Conservation (phyloP, 2,113 vertebrate genomes). For the Sphaerodactylus townsendi region DNA sequence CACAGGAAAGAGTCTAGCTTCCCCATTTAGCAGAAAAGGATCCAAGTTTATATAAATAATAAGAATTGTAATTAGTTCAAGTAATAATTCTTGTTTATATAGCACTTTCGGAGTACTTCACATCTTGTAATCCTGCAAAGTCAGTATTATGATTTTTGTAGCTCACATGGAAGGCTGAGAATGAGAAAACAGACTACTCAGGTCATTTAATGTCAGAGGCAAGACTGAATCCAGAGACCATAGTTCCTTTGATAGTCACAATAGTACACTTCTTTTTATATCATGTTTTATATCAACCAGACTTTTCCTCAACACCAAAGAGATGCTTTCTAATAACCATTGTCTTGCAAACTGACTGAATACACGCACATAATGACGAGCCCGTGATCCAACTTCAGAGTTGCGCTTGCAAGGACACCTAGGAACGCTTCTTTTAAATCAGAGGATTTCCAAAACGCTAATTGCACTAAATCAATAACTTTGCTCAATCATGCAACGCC, state of each 20-base stretch:
- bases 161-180: no score
- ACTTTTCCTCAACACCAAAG: neutral
- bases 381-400: neutral
- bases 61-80: no score
- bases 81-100: no score
- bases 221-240: no score
- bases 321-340: neutral
- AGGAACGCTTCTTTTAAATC: conserved; percentile 2
- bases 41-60: neutral
- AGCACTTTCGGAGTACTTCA: no score
- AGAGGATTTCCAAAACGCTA: neutral
- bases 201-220: no score
- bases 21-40: no score
- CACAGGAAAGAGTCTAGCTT: no score
- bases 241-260: no score
- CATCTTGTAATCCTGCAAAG: no score
- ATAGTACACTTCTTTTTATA: neutral
- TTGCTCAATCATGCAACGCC: neutral
- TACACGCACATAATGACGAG: neutral
- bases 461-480: neutral
- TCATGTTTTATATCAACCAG: neutral
- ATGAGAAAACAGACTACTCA: no score
- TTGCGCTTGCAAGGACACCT: rapidly evolving
- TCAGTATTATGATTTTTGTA: no score
- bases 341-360: neutral